Evolutionary conservation across 1,140 invertebrate genomes (phyloP).

Genomic region (Bombyx mandarina): DNA sequence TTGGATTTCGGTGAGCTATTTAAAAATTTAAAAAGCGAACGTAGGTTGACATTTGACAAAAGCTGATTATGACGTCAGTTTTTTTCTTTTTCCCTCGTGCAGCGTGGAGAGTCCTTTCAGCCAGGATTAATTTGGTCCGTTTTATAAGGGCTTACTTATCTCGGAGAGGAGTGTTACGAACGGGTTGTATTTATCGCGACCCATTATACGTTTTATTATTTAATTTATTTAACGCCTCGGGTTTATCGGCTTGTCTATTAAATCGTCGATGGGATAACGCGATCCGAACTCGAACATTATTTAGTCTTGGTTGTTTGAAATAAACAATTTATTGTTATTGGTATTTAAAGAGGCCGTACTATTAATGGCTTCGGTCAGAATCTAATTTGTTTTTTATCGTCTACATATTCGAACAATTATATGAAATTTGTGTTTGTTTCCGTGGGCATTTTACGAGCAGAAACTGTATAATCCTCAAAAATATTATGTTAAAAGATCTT

Average conservation of each 20-base stretch:
- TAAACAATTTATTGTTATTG: background rate
- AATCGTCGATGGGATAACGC: slow-evolving; percentile 57
- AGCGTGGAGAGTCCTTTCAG: slow-evolving; percentile 49
- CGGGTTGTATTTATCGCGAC: slow-evolving; percentile 63
- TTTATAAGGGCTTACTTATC: slow-evolving; percentile 69
- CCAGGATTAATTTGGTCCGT: slow-evolving; percentile 64
- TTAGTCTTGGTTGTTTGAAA: slow-evolving; percentile 26
- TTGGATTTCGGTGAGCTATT: slow-evolving; percentile 46
- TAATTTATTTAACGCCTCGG: slow-evolving; percentile 67
- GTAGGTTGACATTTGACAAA: slow-evolving; percentile 66
- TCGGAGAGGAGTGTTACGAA: slow-evolving; percentile 47
- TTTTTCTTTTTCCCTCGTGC: slow-evolving; percentile 41
- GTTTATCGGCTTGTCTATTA: slow-evolving; percentile 66
- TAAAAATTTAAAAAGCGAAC: slow-evolving; percentile 59
- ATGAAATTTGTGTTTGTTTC: too few species aligned
- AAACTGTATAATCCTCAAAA: background rate
- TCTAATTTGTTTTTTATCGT: slow-evolving; percentile 1
- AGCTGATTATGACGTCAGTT: slow-evolving; percentile 69
- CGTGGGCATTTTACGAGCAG: background rate
- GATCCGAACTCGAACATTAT: slow-evolving; percentile 57
- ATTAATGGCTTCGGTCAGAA: background rate
- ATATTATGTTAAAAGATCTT: slow-evolving; percentile 5
- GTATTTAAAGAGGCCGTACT: background rate
- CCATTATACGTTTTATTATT: slow-evolving; percentile 71
- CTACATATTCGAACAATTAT: too few species aligned